Percentiles rank a stretch among this genome's conserved stretches.
Conservation (phyloP, 2,797 vertebrate genomes). For the Cirrhinus molitorella region DNA sequence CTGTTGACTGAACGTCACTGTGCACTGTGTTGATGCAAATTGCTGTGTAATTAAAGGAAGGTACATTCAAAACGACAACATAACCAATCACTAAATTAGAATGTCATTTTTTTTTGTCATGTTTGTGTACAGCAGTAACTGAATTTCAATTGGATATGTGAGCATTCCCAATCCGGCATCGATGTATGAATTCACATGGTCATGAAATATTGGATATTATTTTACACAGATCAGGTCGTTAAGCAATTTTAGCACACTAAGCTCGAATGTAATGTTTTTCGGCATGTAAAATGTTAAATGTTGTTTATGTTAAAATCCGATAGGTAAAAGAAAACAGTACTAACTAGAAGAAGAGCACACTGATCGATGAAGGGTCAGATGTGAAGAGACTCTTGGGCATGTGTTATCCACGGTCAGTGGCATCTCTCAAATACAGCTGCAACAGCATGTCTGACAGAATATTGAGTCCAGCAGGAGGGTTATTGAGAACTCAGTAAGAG, state of each 20-base stretch:
- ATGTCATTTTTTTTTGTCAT: neutral
- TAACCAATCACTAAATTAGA: neutral
- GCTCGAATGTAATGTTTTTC: neutral
- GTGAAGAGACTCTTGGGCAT: conserved; percentile 42
- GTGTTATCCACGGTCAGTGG: conserved; percentile 47
- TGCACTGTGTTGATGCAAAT: neutral
- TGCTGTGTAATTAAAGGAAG: neutral
- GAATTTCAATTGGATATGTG: neutral
- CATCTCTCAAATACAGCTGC: conserved; percentile 46
- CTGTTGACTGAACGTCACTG: neutral
- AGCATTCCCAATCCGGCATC: neutral
- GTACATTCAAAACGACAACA: neutral
- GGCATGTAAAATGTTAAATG: too few relatives aligned
- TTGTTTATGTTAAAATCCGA: neutral
- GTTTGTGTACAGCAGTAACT: neutral
- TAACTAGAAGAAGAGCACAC: conserved; percentile 42
- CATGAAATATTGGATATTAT: neutral
- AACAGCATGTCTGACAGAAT: conserved; percentile 36
- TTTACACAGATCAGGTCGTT: neutral
- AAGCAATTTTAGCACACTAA: neutral
- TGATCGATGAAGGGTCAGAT: conserved; percentile 49
- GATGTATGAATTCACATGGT: neutral
- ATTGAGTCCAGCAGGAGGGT: conserved; percentile 54
- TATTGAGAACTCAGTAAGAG: conserved; percentile 43
- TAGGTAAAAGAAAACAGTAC: neutral